Evolutionary conservation across 2,113 vertebrate species (phyloP).

Genomic region (Brevimyrus niger): DNA sequence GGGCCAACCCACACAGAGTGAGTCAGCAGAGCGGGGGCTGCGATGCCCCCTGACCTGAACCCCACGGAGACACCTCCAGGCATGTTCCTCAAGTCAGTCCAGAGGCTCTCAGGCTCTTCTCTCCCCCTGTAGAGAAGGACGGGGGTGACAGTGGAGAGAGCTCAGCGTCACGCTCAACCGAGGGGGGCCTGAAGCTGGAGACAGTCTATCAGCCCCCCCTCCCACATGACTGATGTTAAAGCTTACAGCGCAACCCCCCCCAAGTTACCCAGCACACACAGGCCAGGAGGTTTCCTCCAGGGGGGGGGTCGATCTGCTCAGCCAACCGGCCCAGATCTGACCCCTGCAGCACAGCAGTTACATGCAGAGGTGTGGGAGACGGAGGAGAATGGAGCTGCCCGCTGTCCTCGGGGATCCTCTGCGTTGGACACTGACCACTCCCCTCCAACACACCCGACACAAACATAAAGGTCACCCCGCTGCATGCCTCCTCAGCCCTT

Average conservation of each 20-base stretch:
- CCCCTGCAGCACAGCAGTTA: neutral
- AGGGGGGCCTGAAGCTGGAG: neutral
- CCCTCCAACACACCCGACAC: neutral
- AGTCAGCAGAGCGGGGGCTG: neutral
- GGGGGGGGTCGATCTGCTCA: neutral
- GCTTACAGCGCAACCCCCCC: neutral
- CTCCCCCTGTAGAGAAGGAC: neutral
- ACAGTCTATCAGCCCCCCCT: neutral
- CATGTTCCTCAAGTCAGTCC: neutral
- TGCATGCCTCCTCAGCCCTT: neutral
- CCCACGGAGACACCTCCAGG: neutral
- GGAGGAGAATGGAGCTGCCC: neutral
- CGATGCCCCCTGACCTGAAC: neutral
- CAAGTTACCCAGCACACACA: neutral
- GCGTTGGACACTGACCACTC: neutral
- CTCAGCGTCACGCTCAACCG: neutral
- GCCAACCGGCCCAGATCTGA: neutral
- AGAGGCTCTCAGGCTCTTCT: neutral
- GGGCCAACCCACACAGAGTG: neutral
- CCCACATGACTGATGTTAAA: neutral
- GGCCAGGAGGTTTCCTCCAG: neutral
- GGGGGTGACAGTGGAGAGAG: neutral
- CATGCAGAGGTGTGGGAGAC: neutral
- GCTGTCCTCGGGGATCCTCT: neutral
- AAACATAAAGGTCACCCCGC: neutral